phyloP scores from a whole-genome alignment of 2,888 invertebrate species.

The Agonopterix alstromeriana region DNA sequence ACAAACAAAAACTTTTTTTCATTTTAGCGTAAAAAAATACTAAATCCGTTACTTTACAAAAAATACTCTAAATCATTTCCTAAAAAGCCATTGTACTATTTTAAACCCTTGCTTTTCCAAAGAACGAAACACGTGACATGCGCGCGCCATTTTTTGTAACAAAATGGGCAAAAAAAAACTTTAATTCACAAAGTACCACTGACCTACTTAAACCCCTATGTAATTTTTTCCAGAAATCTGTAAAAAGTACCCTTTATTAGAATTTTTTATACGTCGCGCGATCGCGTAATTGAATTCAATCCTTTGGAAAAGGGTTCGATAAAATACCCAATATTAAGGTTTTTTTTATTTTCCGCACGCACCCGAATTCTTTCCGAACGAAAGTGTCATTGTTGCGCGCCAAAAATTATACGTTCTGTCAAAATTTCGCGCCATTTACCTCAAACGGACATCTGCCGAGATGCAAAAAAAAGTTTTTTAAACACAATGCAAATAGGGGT shows the following conservation, averaged over 20 bases:
- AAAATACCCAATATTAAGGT: conserved; percentile 57
- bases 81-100: conserved; percentile 61
- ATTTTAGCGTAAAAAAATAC: conserved; percentile 30
- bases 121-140: conserved; percentile 42
- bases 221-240: conserved; percentile 57
- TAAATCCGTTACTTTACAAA: conserved; percentile 51
- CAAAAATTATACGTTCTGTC: conserved; percentile 69
- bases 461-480: conserved; percentile 42
- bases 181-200: conserved; percentile 57
- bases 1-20: conserved; percentile 29
- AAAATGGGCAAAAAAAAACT: conserved; percentile 37
- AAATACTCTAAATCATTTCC: conserved; percentile 66
- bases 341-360: conserved; percentile 33
- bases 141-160: conserved; percentile 54
- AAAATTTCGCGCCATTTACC: conserved; percentile 75
- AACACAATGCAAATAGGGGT: conserved; percentile 74
- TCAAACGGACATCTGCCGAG: conserved; percentile 58
- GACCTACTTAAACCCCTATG: conserved; percentile 59
- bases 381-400: conserved; percentile 52
- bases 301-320: conserved; percentile 74
- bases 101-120: conserved; percentile 65
- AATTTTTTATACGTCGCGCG: conserved; percentile 31
- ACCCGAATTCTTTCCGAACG: conserved; percentile 15
- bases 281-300: conserved; percentile 68
- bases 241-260: conserved; percentile 54